phyloP scores from a whole-genome alignment of 2,113 vertebrate genomes.

The Myotis lucifugus region DNA sequence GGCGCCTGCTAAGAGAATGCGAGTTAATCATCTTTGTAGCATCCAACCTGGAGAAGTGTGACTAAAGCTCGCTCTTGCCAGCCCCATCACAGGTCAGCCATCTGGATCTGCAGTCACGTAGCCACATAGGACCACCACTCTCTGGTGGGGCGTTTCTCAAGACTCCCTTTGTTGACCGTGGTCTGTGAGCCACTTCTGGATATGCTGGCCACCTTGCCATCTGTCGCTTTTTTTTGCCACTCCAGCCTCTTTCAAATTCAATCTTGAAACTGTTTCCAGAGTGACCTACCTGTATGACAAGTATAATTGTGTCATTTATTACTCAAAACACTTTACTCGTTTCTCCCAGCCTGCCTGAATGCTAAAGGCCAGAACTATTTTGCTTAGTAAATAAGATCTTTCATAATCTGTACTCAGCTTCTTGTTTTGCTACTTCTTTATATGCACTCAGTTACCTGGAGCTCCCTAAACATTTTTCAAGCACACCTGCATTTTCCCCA shows the following conservation, averaged over 20 bases:
- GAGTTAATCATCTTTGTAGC: background rate
- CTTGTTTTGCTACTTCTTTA: background rate
- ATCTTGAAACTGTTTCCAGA: background rate
- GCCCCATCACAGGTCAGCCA: background rate
- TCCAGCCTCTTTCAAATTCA: background rate
- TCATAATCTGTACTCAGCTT: constrained; percentile 4
- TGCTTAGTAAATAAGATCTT: constrained; percentile 28
- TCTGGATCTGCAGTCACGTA: background rate
- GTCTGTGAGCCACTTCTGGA: background rate
- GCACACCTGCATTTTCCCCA: background rate
- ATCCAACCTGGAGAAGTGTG: background rate
- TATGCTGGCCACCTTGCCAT: background rate
- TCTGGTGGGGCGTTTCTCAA: background rate
- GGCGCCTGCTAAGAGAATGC: background rate
- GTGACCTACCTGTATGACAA: background rate
- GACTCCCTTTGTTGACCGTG: background rate
- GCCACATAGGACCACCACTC: background rate
- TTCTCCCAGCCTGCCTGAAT: background rate
- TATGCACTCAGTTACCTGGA: background rate
- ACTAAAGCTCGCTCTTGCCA: background rate
- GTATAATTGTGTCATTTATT: constrained; percentile 10
- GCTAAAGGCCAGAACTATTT: constrained; percentile 46
- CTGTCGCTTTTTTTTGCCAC: background rate
- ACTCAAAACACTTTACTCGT: background rate
- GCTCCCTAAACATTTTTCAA: constrained; percentile 11